phyloP scores from a whole-genome alignment of 2,797 vertebrate genomes.

The Alca torda region DNA sequence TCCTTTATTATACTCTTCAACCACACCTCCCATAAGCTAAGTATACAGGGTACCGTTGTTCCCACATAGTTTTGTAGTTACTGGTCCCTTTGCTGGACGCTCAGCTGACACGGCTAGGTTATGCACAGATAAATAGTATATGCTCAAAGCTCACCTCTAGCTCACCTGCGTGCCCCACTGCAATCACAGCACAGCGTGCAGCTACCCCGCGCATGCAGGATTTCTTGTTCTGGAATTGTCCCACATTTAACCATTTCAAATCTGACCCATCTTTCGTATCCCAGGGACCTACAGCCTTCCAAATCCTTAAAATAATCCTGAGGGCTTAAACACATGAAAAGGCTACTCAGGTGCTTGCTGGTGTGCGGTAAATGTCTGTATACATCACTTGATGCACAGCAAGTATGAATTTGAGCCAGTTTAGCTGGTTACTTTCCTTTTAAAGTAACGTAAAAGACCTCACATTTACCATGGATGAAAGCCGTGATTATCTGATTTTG shows the following conservation, averaged over 20 bases:
- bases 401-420: not conserved
- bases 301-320: not conserved
- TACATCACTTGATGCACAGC: not conserved
- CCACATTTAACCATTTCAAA: not conserved
- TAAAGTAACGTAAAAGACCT: not conserved
- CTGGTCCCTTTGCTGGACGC: not conserved
- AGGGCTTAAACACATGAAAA: not conserved
- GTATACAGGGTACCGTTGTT: accelerated
- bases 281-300: not conserved
- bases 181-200: accelerated
- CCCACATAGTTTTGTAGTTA: not conserved
- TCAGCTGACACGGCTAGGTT: not conserved
- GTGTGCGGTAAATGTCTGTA: accelerated
- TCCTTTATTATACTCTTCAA: not conserved
- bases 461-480: not conserved
- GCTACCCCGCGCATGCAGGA: accelerated
- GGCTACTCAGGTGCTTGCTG: not conserved
- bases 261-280: not conserved
- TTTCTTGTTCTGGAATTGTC: not conserved
- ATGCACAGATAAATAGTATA: not conserved
- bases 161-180: accelerated
- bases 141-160: not conserved
- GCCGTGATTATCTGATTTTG: not conserved
- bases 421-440: not conserved
- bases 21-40: not conserved